Base-by-base conservation (phyloP, 1,140 invertebrate species). In the Brachionus rotundiformis region DNA sequence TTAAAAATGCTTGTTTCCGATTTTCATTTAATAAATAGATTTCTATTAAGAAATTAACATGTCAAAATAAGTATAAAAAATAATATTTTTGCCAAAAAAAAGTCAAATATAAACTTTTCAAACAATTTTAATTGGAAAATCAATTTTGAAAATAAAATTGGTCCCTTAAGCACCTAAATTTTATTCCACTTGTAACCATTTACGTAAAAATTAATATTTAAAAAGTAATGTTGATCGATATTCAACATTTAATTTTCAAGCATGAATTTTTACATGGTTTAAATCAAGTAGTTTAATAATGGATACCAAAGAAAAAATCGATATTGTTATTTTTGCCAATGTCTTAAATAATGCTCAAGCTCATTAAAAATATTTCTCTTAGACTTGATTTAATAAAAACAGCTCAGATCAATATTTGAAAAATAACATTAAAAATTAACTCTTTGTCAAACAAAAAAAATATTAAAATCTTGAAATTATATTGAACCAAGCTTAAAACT, bases 351-450 rank as follows among this genome's bases (percentile, higher is more conserved):
- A 16, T 49, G 13, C 47, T 49, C 39, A 41, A 41, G 39, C 39
- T 41, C 39, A 41, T 41, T 41, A 41, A 41, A 11, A 41, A 41
- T n/a, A n/a, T n/a, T 19, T 49, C 47, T 16, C 6, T 2, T 16
- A 49, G 47, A 16, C 47, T 49, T 49, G 16, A 49, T 16, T 49
- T 49, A 23, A 49, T 49, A 49, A 49, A 49, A 49, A 49, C 47
- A 49, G 16, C 13, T 13, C 47, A 16, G 16, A 49, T 49, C 13
- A 49, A 49, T 49, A 49, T 49, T 49, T 23, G 47, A 49, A 49
- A 49, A 49, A 19, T 16, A 49, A 49, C 47, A 49, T 49, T 49
- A 49, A 49, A 49, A 49, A 49, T 49, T 49, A 49, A 49, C 47
- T 49, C 10, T 49, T 6, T 49, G 47, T 49, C 47, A 49, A 49